Percentiles rank a stretch among this genome's conserved stretches.
These are phyloP conservation scores for Salvelinus namaycush DNA, from an alignment of 2,113 vertebrate species.

Conservation along the genomic window DNA sequence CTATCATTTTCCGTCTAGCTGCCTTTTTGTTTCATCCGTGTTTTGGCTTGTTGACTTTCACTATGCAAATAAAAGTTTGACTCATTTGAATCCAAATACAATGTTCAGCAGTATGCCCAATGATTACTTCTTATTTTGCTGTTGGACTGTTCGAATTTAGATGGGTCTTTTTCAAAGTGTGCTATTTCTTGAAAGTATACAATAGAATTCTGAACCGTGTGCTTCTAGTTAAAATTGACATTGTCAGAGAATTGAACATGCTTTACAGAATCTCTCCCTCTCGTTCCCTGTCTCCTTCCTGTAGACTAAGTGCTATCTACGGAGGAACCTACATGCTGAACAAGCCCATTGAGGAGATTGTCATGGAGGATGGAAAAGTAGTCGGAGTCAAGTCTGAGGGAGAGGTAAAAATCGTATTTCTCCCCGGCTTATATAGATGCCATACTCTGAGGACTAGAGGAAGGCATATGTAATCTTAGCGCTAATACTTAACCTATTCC, in stretches of 20 bases:
- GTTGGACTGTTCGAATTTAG: too few relatives aligned
- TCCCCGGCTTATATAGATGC: background rate
- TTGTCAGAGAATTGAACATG: background rate
- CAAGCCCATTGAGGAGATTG: constrained; percentile 96
- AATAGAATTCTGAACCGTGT: background rate
- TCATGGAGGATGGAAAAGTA: constrained; percentile 90
- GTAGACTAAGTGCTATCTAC: constrained; percentile 96
- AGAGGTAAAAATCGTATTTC: constrained; percentile 76
- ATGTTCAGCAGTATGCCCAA: background rate
- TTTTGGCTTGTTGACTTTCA: background rate
- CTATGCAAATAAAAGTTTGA: background rate
- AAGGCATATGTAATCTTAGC: background rate
- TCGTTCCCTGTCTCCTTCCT: constrained; percentile 20
- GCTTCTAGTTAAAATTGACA: background rate
- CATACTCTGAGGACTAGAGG: background rate
- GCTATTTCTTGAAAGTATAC: background rate
- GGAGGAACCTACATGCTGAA: constrained; percentile 99
- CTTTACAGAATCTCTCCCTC: background rate
- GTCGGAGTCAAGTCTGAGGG: constrained; percentile 97
- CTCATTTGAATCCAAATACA: background rate
- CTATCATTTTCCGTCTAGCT: background rate
- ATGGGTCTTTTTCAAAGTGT: background rate
- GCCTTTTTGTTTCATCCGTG: background rate
- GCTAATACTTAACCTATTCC: background rate
- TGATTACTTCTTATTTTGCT: too few relatives aligned